Evolutionary conservation across 2,113 vertebrate species (phyloP), one percentile per base, ranked within the genome.

Genomic region (Phycodurus eques): DNA sequence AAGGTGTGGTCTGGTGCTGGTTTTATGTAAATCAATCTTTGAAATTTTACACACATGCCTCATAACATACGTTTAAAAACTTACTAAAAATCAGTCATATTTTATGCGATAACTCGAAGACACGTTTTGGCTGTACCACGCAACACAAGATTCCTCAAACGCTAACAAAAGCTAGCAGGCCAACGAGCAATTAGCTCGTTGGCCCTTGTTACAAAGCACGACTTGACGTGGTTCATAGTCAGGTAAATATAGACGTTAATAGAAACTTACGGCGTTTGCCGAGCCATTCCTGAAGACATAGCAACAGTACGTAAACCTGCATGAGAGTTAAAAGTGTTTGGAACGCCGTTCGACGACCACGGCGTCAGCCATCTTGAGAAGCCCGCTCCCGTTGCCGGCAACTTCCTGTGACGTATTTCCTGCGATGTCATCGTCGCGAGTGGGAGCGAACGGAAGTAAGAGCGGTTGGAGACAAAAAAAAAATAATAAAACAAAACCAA

Each of bases 211-310:
- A 39, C 35, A 39, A 39, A 39, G 35, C 35, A 42, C 39, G 7
- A 11, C 19, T 20, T 53, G 4, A 53, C 47, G 7, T 3, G 17
- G 8, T 17, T 17, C 35, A 33, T 35, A 35, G 5, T 6, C 8
- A 4, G 3, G 12, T 13, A 2, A 8, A 56, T 20, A 22, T 0
- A n/a, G 5, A 43, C 20, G 27, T 15, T 27, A 35, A 22, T 71
- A 61, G 8, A 9, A 59, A 92, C 93, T 91, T 69, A 94, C 93
- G 91, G 90, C 22, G 92, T 92, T 75, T 92, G 91, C 14, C 91
- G 89, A n/a, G 91, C 88, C 88, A 92, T 88, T 70, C 90, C 90
- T 35, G 92, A 94, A 80, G 92, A 90, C 91, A 93, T 94, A 81
- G 68, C 84, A 87, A 79, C 42, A 67, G 49, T 67, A 70, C 67